Conservation (phyloP, 2,888 invertebrate species). For the Morpho achilles region DNA sequence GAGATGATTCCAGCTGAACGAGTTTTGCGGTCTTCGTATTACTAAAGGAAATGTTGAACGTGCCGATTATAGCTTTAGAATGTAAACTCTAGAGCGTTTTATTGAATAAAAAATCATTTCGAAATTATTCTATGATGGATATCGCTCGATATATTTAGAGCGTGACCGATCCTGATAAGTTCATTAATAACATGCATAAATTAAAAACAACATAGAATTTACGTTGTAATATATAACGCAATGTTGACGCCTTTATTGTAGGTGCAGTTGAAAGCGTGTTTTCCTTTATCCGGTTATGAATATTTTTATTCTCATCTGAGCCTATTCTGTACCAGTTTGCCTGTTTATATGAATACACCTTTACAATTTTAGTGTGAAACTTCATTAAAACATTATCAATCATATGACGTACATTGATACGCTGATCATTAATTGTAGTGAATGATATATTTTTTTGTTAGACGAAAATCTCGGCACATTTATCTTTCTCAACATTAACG, state of each 20-base stretch:
- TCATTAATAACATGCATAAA: too few relatives aligned
- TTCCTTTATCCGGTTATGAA: constrained; percentile 45
- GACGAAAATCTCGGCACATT: constrained; percentile 60
- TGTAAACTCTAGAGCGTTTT: too few relatives aligned
- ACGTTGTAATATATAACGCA: too few relatives aligned
- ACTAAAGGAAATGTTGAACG: constrained; percentile 19
- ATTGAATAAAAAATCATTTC: too few relatives aligned
- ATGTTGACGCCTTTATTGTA: too few relatives aligned
- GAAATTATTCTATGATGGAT: too few relatives aligned
- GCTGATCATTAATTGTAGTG: constrained; percentile 31
- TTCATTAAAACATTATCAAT: constrained; percentile 9
- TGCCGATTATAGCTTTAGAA: too few relatives aligned
- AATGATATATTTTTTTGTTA: constrained; percentile 47
- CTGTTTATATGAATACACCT: too few relatives aligned
- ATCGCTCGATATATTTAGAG: too few relatives aligned
- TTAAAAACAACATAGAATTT: too few relatives aligned
- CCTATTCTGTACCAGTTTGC: constrained; percentile 50
- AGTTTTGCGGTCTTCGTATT: constrained; percentile 51
- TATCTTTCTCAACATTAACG: constrained; percentile 68
- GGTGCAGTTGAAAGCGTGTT: too few relatives aligned
- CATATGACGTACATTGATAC: constrained; percentile 5
- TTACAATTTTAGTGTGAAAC: not conserved
- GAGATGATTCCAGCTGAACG: constrained; percentile 59
- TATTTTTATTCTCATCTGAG: constrained; percentile 43
- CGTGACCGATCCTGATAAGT: too few relatives aligned